Base-by-base conservation (phyloP, 2,888 invertebrate species). In the Lithophane leautieri region DNA sequence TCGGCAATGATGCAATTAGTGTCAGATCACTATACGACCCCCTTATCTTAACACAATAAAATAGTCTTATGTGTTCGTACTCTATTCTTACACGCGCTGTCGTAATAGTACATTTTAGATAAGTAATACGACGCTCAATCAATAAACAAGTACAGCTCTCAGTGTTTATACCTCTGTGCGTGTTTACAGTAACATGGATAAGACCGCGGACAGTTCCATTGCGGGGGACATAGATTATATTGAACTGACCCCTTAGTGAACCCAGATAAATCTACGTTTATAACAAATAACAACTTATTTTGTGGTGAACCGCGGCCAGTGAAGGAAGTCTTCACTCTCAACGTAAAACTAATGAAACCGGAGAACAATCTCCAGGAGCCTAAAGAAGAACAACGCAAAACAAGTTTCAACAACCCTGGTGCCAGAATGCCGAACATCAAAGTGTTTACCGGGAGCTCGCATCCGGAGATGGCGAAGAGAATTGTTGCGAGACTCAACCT, bases 381-480 rank as follows among this genome's bases (percentile, higher is more conserved):
- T 22, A 79, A 81, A 66, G 87, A 90, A 86, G 84, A 89, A 72
- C 84, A 83, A 79, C 81, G 83, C 68, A 86, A 88, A 79, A 88
- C 73, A 74, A 87, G 87, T 68, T 91, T 93, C 76, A 89, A 87
- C 28, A 91, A 93, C 75, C 93, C 93, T 73, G 91, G 92, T 80
- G 90, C 93, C 73, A 96, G 97, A 97, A 99, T 99, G 99, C 99
- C 99, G 91, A 99, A 99, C 96, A 99, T 99, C 91, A 99, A 99
- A 97, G 98, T 99, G 88, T 99, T 99, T 96, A 98, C 99, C 92
- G 99, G 99, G 82, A 99, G 98, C 84, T 99, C 99, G 78, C 99
- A 99, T 96, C 98, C 98, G 67, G 99, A 99, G 93, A 97, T 99
- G 86, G 99, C 99, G n/a, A 98, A 99, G 93, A 98, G 98, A 93